Evolutionary conservation across 1,140 invertebrate species (phyloP).

Genomic region (Tetragonula clypearis): DNA sequence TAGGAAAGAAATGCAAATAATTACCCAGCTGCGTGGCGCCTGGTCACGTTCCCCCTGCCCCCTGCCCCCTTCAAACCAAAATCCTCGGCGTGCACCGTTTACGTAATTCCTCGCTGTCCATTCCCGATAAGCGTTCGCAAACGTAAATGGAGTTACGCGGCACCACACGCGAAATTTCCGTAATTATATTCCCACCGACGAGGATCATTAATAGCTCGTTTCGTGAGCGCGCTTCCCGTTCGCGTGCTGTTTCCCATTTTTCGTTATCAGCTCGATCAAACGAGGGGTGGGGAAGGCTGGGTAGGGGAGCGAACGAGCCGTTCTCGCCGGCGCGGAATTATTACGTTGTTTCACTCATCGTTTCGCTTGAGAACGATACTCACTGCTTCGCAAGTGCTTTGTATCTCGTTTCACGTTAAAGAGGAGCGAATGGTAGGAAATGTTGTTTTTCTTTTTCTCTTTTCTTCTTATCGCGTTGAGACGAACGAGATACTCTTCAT

Average conservation of each 20-base stretch:
- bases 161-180: neutral
- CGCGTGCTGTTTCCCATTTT: neutral
- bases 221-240: neutral
- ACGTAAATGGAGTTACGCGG: neutral
- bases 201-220: constrained; percentile 4
- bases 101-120: constrained; percentile 5
- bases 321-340: neutral
- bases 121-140: constrained; percentile 1
- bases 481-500: too few relatives aligned
- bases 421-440: neutral
- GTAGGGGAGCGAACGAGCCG: neutral
- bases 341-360: neutral
- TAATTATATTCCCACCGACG: constrained; percentile 2
- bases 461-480: too few relatives aligned
- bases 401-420: too few relatives aligned
- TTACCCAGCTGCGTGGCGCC: neutral
- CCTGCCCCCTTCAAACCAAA: too few relatives aligned
- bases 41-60: neutral
- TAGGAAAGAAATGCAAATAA: constrained; percentile 53
- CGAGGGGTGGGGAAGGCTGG: neutral
- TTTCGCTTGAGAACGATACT: neutral
- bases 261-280: neutral
- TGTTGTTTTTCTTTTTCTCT: too few relatives aligned
- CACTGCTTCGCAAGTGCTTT: neutral
- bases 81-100: constrained; percentile 8